phyloP scores from a whole-genome alignment of 2,113 vertebrate species.

The Leucopsar rothschildi region DNA sequence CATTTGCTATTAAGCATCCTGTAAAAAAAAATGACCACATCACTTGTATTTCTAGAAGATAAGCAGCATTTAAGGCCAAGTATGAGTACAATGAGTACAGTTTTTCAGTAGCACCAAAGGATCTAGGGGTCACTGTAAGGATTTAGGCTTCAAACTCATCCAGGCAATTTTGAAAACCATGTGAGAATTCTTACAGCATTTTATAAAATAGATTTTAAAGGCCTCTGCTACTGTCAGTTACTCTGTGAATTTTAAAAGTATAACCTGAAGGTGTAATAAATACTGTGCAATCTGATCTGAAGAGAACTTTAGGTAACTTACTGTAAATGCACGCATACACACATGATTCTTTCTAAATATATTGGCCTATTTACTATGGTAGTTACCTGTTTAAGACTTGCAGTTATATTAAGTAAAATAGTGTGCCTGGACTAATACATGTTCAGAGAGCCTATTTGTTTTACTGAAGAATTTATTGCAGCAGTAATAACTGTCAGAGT shows the following conservation, averaged over 20 bases:
- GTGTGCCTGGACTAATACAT: conserved; percentile 84
- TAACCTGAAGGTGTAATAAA: conserved; percentile 50
- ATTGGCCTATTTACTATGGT: conserved; percentile 71
- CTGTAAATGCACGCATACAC: not conserved
- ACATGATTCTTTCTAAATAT: conserved; percentile 69
- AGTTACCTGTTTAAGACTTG: conserved; percentile 81
- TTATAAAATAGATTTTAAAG: conserved; percentile 25
- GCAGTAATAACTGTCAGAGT: conserved; percentile 90
- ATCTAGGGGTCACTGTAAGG: not conserved
- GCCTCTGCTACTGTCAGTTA: not conserved
- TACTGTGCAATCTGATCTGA: conserved; percentile 1
- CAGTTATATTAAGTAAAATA: conserved; percentile 90
- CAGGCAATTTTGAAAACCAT: not conserved
- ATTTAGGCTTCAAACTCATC: not conserved
- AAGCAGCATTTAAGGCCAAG: not conserved
- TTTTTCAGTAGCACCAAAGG: not conserved
- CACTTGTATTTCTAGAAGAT: not conserved
- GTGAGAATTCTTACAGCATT: not conserved
- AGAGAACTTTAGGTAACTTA: conserved; percentile 25
- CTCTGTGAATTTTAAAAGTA: conserved; percentile 31
- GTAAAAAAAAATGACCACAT: not conserved
- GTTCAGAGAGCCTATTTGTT: conserved; percentile 77
- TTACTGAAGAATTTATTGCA: conserved; percentile 89
- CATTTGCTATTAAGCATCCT: not conserved
- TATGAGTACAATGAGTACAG: not conserved